Conservation (phyloP, 2,888 invertebrate genomes). For the Dioctria linearis region DNA sequence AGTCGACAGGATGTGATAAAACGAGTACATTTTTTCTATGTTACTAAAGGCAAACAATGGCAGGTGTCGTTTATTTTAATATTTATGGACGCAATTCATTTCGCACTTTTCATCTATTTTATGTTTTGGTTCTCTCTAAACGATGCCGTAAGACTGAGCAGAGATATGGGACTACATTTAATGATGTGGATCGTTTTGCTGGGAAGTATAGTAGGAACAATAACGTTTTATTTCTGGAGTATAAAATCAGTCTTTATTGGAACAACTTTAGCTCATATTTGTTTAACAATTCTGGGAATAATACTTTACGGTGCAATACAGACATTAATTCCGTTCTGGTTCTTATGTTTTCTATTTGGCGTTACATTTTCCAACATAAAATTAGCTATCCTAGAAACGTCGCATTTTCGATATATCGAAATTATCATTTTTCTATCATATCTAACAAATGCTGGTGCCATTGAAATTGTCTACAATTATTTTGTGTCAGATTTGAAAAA, state of each 20-base stretch:
- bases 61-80: conserved; percentile 65
- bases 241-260: conserved; percentile 66
- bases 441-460: conserved; percentile 63
- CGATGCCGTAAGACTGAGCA: conserved; percentile 62
- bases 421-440: conserved; percentile 64
- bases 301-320: conserved; percentile 62
- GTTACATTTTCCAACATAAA: conserved; percentile 65
- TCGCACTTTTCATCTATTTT: conserved; percentile 66
- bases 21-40: conserved; percentile 67
- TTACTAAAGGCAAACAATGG: conserved; percentile 68
- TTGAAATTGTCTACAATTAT: conserved; percentile 65
- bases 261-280: conserved; percentile 62
- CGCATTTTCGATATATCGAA: conserved; percentile 65
- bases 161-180: conserved; percentile 62
- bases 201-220: conserved; percentile 62
- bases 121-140: conserved; percentile 67
- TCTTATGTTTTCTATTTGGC: conserved; percentile 65
- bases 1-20: conserved; percentile 65
- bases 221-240: conserved; percentile 63
- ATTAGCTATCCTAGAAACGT: conserved; percentile 65
- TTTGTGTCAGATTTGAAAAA: conserved; percentile 65
- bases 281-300: conserved; percentile 64
- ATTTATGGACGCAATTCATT: conserved; percentile 66
- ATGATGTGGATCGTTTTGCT: conserved; percentile 66
- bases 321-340: conserved; percentile 65